These are phyloP conservation scores for Calliopum simillimum DNA, from an alignment of 2,888 invertebrate species.

Conservation along the genomic window DNA sequence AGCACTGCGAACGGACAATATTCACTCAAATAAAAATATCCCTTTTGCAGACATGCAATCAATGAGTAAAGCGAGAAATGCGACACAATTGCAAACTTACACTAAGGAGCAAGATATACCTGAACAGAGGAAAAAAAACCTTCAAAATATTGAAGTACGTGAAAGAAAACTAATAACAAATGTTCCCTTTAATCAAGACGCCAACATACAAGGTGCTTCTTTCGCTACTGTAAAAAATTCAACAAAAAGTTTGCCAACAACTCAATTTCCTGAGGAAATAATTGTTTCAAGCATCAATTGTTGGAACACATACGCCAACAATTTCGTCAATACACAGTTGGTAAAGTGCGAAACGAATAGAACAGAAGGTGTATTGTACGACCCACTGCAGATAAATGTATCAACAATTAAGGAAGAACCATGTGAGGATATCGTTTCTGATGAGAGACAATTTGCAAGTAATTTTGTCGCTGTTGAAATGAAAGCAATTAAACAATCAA, in stretches of 20 bases:
- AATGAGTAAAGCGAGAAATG: background rate
- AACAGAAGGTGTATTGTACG: background rate
- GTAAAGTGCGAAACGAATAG: too few relatives aligned
- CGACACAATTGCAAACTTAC: background rate
- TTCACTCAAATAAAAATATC: too few relatives aligned
- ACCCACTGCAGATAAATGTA: background rate
- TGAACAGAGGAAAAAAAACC: background rate
- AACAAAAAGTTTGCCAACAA: too few relatives aligned
- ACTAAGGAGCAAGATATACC: background rate
- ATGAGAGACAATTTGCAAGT: background rate
- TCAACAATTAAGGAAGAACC: constrained; percentile 10
- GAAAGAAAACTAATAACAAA: background rate
- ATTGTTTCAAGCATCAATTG: background rate
- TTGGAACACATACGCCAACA: background rate
- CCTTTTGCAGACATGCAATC: too few relatives aligned
- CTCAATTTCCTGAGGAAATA: background rate
- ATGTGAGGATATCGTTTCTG: background rate
- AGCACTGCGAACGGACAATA: too few relatives aligned
- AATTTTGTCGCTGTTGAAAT: constrained; percentile 8
- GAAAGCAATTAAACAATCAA: background rate
- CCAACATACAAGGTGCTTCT: background rate
- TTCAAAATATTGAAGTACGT: background rate
- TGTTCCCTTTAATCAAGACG: background rate
- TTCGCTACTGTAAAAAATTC: background rate
- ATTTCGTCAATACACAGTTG: background rate